Conservation (phyloP, 2,113 vertebrate genomes). For the Rallus limicola region DNA sequence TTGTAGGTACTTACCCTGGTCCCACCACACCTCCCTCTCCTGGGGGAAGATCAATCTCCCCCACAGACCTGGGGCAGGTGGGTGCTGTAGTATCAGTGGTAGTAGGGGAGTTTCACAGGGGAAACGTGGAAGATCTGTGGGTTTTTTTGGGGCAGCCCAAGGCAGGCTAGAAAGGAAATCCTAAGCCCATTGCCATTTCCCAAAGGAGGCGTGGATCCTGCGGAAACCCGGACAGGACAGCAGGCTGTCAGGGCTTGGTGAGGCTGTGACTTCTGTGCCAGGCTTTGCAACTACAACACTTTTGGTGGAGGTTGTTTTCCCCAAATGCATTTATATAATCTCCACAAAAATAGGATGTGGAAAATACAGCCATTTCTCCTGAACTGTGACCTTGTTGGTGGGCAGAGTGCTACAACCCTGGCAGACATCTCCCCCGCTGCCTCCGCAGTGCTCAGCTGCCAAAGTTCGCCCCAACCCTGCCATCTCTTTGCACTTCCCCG, state of each 20-base stretch:
- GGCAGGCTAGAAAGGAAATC: not conserved
- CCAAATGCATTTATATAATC: not conserved
- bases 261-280: not conserved
- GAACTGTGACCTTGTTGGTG: not conserved
- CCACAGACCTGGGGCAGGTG: not conserved
- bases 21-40: not conserved
- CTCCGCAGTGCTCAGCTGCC: not conserved
- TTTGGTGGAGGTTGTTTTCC: not conserved
- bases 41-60: not conserved
- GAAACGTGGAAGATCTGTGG: not conserved
- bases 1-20: not conserved
- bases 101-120: too few species aligned
- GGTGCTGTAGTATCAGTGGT: rapidly evolving
- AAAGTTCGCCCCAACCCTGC: not conserved
- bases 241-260: rapidly evolving
- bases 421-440: not conserved
- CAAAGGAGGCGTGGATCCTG: not conserved
- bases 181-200: not conserved
- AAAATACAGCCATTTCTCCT: not conserved
- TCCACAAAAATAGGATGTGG: not conserved
- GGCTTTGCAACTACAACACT: not conserved
- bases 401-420: not conserved
- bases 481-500: rapidly evolving
- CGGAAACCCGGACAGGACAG: rapidly evolving
- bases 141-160: not conserved